Conservation (phyloP, 2,113 vertebrate species). For the Axis porcinus region DNA sequence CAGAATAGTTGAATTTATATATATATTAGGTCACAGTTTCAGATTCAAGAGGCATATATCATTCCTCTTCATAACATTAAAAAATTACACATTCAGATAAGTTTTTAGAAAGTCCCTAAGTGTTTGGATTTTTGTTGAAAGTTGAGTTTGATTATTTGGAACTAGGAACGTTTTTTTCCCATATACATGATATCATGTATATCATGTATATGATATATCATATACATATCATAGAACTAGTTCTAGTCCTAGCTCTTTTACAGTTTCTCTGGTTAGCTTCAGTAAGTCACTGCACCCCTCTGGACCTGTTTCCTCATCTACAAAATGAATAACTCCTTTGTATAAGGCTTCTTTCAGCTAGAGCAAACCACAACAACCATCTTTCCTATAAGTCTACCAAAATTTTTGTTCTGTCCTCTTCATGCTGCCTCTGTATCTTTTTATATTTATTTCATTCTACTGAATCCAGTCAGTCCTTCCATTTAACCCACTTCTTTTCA, state of each 20-base stretch:
- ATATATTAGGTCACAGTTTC: neutral
- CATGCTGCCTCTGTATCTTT: neutral
- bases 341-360: neutral
- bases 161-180: neutral
- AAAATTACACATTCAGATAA: neutral
- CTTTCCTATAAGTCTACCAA: neutral
- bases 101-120: neutral
- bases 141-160: conserved; percentile 22
- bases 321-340: neutral
- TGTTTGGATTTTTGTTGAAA: conserved; percentile 17
- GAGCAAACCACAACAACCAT: neutral
- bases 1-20: neutral
- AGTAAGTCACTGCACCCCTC: neutral
- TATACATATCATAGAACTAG: too few relatives aligned
- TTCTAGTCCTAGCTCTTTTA: neutral
- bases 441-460: neutral
- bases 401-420: neutral
- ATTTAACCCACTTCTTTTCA: neutral
- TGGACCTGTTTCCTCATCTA: neutral
- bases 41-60: neutral
- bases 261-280: neutral
- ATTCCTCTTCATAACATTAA: conserved; percentile 21
- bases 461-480: neutral
- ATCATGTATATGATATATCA: too few relatives aligned
- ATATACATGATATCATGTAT: neutral